These are phyloP conservation scores for Peribatodes rhomboidaria DNA, from an alignment of 2,888 invertebrate species.

Conservation along the genomic window DNA sequence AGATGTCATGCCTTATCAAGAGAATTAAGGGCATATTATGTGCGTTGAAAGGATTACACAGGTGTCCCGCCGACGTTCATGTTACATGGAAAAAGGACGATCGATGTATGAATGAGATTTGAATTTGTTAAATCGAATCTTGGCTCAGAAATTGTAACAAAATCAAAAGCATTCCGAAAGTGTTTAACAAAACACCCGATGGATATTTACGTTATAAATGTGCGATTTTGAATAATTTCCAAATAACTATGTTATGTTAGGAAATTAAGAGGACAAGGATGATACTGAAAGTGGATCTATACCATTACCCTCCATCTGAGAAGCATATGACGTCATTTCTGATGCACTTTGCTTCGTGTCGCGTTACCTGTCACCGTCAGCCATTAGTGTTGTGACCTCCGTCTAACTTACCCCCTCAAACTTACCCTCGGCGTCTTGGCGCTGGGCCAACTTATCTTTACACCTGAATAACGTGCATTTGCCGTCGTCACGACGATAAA, in stretches of 20 bases:
- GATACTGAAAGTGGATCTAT: not conserved
- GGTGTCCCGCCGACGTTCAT: constrained; percentile 70
- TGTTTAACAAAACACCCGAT: not conserved
- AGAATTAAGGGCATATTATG: constrained; percentile 84
- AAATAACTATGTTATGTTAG: not conserved
- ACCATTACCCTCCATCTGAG: constrained; percentile 51
- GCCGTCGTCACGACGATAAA: constrained; percentile 44
- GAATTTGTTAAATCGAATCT: constrained; percentile 28
- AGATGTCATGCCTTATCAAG: constrained; percentile 85
- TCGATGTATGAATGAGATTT: constrained; percentile 53
- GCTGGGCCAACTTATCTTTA: constrained; percentile 58
- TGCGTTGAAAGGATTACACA: constrained; percentile 84
- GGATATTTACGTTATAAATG: too few relatives aligned
- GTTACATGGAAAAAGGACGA: constrained; percentile 59
- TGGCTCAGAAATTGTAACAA: not conserved
- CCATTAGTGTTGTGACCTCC: constrained; percentile 82
- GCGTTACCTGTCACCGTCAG: constrained; percentile 81
- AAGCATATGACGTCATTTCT: constrained; percentile 55
- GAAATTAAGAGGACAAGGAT: not conserved
- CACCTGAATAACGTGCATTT: constrained; percentile 53
- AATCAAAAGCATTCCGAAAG: not conserved
- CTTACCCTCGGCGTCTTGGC: constrained; percentile 72
- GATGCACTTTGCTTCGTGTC: constrained; percentile 84
- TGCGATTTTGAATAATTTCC: too few relatives aligned
- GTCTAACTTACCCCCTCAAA: constrained; percentile 69